Base-by-base conservation (phyloP, 92 coral and sea anemone genomes). In the Montipora capitata region DNA sequence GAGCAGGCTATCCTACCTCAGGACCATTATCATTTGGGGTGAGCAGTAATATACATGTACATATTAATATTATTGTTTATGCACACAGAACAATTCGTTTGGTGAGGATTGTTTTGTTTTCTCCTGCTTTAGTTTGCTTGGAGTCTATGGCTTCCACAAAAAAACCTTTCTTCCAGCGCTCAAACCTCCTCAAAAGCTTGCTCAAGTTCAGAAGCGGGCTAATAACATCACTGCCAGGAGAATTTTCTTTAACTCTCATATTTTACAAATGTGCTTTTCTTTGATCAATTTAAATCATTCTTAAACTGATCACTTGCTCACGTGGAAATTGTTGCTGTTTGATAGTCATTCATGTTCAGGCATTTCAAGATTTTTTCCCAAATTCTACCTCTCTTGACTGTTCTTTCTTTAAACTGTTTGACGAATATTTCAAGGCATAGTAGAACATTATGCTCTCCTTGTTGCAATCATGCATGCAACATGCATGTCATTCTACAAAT, bases 11-110 rank as follows among this genome's bases (percentile, higher is more conserved):
- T 81, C 87, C 81, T 39, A 15, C 83, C 48, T n/a, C 82, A 44
- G 76, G 75, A 5, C 78, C 44, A 61, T 40, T 93, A 20, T 90
- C 96, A 40, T 93, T 93, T 84, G 94, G 91, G 89, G 96, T 93
- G 51, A 85, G 96, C 41, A 27, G 54, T n/a, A 10, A 10, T 16
- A 5, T 45, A 8, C 51, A 45, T 5, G 35, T 27, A 48, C 6
- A 48, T 48, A 5, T 48, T 48, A 5, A 5, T 48, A 10, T 48
- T 48, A 10, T 48, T 48, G 52, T 48, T 27, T 27, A 27, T 27
- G 35, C 35, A 27, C 35, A 27, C 35, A 27, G 35, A 27, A 27
- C 35, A 27, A 27, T 27, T 27, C 35, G 35, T 27, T 27, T 27
- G 35, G 35, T 27, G 35, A 27, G 35, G 35, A 27, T 27, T 27